Evolutionary conservation across 2,888 invertebrate genomes (phyloP), one percentile per base, ranked within the genome.

Genomic region (Watsonalla cultraria): DNA sequence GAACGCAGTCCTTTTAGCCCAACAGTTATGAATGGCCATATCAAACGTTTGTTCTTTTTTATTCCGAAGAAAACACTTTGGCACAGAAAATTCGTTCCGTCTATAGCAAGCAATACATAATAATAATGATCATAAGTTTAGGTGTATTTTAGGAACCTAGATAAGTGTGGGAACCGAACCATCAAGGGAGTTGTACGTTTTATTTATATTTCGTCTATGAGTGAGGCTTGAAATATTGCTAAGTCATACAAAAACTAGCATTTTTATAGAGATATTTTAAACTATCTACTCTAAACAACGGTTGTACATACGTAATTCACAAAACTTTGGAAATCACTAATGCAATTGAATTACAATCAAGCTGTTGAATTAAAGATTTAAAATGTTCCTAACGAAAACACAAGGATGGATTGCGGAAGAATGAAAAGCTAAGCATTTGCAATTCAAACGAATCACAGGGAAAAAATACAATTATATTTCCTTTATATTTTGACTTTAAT

Each of bases 381-480:
- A 76, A 72, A 11, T 8, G 11, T 11, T n/a, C 66, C 62, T 68
- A 68, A 64, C 51, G 61, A 68, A 64, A 70, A 58, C 60, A 70
- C 70, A 66, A 67, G 65, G 59, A 63, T 54, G 65, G 64, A 69
- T 65, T 56, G 69, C 64, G 60, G 68, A 62, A 68, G 65, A 74
- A 74, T 71, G 66, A 77, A 80, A 72, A 70, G 67, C 68, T 54
- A 54, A 54, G 58, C 66, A 81, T 82, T 82, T 77, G 77, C 78
- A 82, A 76, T 79, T 78, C 76, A 78, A 81, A 82, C 66, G 70
- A 76, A 70, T 37, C 14, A 64, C 66, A 68, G 65, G 69, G 66
- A 56, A 58, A 68, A 72, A 70, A 68, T 57, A 57, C 61, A 61
- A 68, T 69, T 62, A 62, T 63, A 64, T 70, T 74, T 71, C 62